A percentile compares a stretch with the other conserved stretches of the same genome.
These are phyloP conservation scores for Heliconius eleuchia DNA, from an alignment of 1,140 invertebrate species.

Conservation along the genomic window DNA sequence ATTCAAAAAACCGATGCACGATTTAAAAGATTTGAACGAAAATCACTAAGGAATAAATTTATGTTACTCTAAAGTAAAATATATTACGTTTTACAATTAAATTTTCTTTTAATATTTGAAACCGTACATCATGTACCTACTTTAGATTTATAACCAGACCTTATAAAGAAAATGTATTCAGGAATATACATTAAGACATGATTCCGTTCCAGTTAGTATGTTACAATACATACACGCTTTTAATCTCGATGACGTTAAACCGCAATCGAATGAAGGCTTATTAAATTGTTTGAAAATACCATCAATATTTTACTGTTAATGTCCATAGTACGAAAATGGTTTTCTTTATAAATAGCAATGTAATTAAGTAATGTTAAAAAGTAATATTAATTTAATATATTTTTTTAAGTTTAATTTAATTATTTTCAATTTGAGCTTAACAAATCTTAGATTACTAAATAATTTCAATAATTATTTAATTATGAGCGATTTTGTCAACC, in stretches of 20 bases:
- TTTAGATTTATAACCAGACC: neutral
- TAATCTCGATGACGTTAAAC: slow-evolving; percentile 10
- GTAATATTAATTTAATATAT: no score
- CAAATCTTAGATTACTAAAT: neutral
- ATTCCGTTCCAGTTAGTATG: slow-evolving; percentile 1
- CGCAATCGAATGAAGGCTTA: neutral
- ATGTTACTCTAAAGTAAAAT: no score
- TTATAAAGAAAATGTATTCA: neutral
- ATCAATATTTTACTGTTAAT: neutral
- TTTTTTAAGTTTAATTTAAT: no score
- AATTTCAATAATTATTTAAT: neutral
- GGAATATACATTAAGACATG: neutral
- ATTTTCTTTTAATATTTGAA: neutral
- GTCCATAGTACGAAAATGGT: neutral
- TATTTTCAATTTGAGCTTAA: neutral
- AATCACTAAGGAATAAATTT: no score
- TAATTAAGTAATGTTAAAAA: no score
- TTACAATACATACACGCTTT: neutral
- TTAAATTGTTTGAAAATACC: neutral
- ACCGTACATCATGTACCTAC: neutral
- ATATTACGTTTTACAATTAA: no score
- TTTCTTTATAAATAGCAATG: neutral
- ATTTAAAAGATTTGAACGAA: no score
- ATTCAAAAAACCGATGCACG: no score
- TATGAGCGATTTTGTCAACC: no score